Base-by-base conservation (phyloP, 2,113 vertebrate genomes). In the Platichthys flesus region DNA sequence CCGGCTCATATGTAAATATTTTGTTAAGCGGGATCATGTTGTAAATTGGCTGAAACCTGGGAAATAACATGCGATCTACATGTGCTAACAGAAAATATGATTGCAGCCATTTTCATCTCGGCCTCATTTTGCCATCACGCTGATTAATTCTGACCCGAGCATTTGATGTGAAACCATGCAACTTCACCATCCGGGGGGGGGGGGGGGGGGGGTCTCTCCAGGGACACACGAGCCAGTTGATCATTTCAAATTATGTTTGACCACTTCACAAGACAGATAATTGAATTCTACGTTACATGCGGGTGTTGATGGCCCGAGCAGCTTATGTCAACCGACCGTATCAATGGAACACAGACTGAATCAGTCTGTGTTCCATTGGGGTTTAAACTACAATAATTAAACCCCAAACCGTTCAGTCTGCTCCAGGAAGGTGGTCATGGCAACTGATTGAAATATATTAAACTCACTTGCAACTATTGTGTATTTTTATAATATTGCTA, bases 1-100 rank as follows among this genome's bases (percentile, higher is more conserved):
- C 58, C 47, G 69, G 63, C 76, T 84, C 52, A 83, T 18, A 78
- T 87, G 83, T 87, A 76, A 90, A 90, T 90, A 91, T 90, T 88
- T 84, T 31, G 3, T 84, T 65, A 54, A 78, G n/a, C n/a, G 58
- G 26, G 68, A 79, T 76, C 68, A 55, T 59, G 49, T 68, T 60
- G 20, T 62, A 68, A 69, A 51, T 18, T 51, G 47, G 15, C 4
- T 51, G 47, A 67, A 85, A 75, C 62, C 28, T 55, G 51, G 51
- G 51, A 54, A 54, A 21, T n/a, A 54, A 6, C 6, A 16, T 61
- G 35, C 69, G 62, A 74, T 75, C 13, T 69, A 45, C 63, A 64
- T 20, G 61, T 63, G 16, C 67, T 51, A 14, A 64, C 2, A 49
- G 28, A 9, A 71, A 24, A 71, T 71, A 16, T 42, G n/a, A 83